Evolutionary conservation across 2,113 vertebrate species (phyloP), one percentile per base, ranked within the genome.

Genomic region (Lophius piscatorius): DNA sequence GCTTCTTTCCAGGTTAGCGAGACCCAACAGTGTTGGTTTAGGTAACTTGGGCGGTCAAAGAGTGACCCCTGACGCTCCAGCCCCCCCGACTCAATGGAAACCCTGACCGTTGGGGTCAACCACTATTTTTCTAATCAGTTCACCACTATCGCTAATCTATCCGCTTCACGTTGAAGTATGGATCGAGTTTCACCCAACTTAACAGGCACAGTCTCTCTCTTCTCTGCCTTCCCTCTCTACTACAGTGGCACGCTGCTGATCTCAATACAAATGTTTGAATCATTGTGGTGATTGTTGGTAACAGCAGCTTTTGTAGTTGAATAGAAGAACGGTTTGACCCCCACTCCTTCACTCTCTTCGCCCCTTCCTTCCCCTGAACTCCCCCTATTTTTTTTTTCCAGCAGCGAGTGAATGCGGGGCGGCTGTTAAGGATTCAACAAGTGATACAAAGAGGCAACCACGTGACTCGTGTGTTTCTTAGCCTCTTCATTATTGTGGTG

Each of bases 371-470:
- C 59, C 56, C 48, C 68, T 57, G 28, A 65, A 60, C 68, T 54
- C 78, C 78, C 56, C 54, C 16, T 33, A 21, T 41, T 26, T 66
- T 78, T 61, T 60, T 66, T 55, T 34, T 60, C 76, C 72, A 55
- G 59, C 54, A 33, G 76, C 57, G 71, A 76, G 73, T 85, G 82
- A 88, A 88, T 90, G 75, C 61, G 36, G 71, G 76, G 74, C 77
- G 85, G 80, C 81, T 90, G 84, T 88, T 82, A 72, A 79, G 67
- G 70, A 87, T 88, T 90, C 86, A 91, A 89, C 87, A 91, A 90
- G 86, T 91, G 83, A 87, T 79, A 90, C 85, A 91, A 88, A 90
- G 87, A 76, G 47, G 57, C 28, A 42, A 82, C 76, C 86, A 89
- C 78, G 82, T 91, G 89, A 90, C 87, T 76, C 16, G 81, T 86